Base-by-base conservation (phyloP, 2,888 invertebrate genomes). In the Parnassius glacialis region DNA sequence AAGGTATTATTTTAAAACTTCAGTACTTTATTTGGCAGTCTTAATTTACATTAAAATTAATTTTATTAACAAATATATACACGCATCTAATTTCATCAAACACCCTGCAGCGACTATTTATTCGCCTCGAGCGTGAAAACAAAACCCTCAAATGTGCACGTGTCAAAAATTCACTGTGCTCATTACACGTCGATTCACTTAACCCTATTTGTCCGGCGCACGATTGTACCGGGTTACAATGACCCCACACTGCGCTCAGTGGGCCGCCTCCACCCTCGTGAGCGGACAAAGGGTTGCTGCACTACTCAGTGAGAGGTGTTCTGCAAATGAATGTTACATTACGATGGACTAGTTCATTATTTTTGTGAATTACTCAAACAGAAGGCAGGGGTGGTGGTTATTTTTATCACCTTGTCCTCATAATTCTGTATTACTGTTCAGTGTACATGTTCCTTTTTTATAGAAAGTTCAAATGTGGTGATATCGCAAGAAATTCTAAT, bases 111-210 rank as follows among this genome's bases (percentile, higher is more conserved):
- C 70, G 71, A 67, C 66, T 41, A 11, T 42, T 65, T 65, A 57
- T 59, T 45, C 68, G 74, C 74, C 69, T 64, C 65, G 55, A 63
- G 72, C 70, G 68, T 58, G 68, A 71, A 68, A 72, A 68, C 69
- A 72, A 70, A 68, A 66, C 66, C 65, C 57, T n/a, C 11, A 45
- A 68, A 57, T 65, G 68, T 56, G 70, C 83, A 72, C 82, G 80
- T 77, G 82, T 78, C 78, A 65, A 67, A 71, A 77, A 78, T 75
- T 74, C 71, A 73, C 68, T 72, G 75, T 80, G 84, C 76, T 84
- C 84, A 83, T 84, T 84, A 81, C 81, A 81, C 70, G 80, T 79
- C 79, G 74, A 79, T 82, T 83, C 84, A 80, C 80, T 79, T 74
- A 73, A 69, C 70, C 70, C 79, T 73, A 48, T 68, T 72, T 69